Evolutionary conservation across 92 coral and sea anemone genomes (phyloP).

Genomic region (Phenganax subtilis): DNA sequence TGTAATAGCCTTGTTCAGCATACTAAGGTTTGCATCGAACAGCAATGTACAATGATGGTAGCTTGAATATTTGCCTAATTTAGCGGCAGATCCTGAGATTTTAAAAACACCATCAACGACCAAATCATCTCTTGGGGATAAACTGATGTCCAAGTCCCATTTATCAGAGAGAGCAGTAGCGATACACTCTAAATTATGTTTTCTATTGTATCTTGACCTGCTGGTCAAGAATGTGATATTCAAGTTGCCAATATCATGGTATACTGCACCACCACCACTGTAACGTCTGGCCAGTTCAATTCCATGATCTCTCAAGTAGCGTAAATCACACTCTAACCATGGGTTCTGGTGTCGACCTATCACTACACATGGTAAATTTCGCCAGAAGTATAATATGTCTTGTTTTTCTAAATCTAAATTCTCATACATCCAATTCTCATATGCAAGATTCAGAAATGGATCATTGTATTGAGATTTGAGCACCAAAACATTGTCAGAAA

Average conservation of each 20-base stretch:
- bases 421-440: constrained; percentile 92
- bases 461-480: constrained; percentile 64
- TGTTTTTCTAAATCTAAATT: constrained; percentile 68
- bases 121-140: constrained; percentile 82
- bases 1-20: constrained; percentile 54
- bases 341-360: constrained; percentile 96
- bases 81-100: constrained; percentile 90
- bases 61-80: constrained; percentile 64
- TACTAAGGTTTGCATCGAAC: constrained; percentile 53
- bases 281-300: constrained; percentile 74
- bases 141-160: constrained; percentile 69
- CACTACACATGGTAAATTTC: constrained; percentile 74
- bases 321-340: constrained; percentile 76
- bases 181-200: constrained; percentile 67
- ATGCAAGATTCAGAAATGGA: constrained; percentile 79
- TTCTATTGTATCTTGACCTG: constrained; percentile 65
- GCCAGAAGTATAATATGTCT: constrained; percentile 79
- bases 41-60: constrained; percentile 90
- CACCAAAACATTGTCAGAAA: constrained; percentile 53
- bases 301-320: constrained; percentile 42
- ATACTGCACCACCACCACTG: constrained; percentile 96
- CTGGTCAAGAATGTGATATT: constrained; percentile 75
- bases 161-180: constrained; percentile 62
- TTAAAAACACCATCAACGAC: constrained; percentile 64
- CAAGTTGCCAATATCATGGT: constrained; percentile 84